Conservation (phyloP, 2,888 invertebrate genomes). For the Petrophora chlorosata region DNA sequence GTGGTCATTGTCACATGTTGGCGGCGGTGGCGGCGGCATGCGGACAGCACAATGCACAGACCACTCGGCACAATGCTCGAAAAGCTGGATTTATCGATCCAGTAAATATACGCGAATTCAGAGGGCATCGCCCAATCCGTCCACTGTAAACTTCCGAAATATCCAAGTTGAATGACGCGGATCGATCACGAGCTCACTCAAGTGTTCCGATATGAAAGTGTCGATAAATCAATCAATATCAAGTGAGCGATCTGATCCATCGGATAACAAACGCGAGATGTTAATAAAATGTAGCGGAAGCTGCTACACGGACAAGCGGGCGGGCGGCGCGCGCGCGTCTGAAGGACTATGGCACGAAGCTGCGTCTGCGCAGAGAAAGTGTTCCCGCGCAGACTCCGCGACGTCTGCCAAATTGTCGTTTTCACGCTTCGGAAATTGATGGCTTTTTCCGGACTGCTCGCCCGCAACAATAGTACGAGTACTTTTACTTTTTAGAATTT, state of each 20-base stretch:
- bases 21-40: conserved; percentile 55
- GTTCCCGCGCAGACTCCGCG: conserved; percentile 78
- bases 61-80: conserved; percentile 47
- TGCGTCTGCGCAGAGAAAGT: conserved; percentile 78
- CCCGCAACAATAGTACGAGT: conserved; percentile 50
- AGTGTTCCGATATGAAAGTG: conserved; percentile 38
- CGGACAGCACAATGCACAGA: conserved; percentile 56
- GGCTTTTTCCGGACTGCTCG: conserved; percentile 69
- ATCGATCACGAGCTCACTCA: conserved; percentile 42
- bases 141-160: conserved; percentile 53
- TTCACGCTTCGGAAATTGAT: conserved; percentile 75
- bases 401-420: conserved; percentile 79
- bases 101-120: conserved; percentile 47
- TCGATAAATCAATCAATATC: conserved; percentile 47
- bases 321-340: conserved; percentile 55
- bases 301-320: conserved; percentile 56
- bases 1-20: conserved; percentile 72
- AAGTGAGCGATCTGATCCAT: conserved; percentile 37
- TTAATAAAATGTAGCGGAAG: conserved; percentile 45
- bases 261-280: conserved; percentile 41
- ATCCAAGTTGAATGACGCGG: conserved; percentile 46
- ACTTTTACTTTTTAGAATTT: conserved; percentile 37
- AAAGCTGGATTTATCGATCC: conserved; percentile 38
- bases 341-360: conserved; percentile 64
- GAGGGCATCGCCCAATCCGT: conserved; percentile 55